Percentiles rank a stretch among this genome's conserved stretches.
phyloP scores from a whole-genome alignment of 2,797 vertebrate species.

The Spinibarbus caldwelli region DNA sequence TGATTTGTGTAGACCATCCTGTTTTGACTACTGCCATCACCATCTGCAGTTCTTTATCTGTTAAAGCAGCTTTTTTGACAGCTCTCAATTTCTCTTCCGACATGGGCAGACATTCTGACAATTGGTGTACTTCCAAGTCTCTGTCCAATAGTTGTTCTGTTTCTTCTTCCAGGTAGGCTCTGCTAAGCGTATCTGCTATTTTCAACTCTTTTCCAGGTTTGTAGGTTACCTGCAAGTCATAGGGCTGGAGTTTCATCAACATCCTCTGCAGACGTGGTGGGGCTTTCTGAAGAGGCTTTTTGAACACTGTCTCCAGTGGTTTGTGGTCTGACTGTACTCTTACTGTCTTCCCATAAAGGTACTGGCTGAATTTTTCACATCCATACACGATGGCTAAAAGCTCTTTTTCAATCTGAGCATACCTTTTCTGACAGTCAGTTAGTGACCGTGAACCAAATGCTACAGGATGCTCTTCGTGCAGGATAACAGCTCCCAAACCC shows the following conservation, averaged over 20 bases:
- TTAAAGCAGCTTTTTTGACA: background rate
- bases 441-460: constrained; percentile 18
- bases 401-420: constrained; percentile 44
- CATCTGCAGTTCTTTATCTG: background rate
- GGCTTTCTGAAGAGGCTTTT: too few species aligned
- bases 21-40: background rate
- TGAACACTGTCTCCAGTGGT: too few species aligned
- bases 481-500: constrained; percentile 17
- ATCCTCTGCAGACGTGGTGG: too few species aligned
- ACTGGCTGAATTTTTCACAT: constrained; percentile 48
- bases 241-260: too few species aligned
- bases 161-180: too few species aligned
- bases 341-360: background rate
- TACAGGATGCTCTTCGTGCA: constrained; percentile 32
- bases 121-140: too few species aligned
- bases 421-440: constrained; percentile 30
- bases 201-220: too few species aligned
- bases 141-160: too few species aligned
- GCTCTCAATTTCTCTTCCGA: too few species aligned
- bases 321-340: background rate
- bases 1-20: background rate
- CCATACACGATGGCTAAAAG: constrained; percentile 23
- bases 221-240: too few species aligned
- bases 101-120: too few species aligned
- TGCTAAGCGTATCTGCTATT: too few species aligned